Evolutionary conservation across 2,113 vertebrate genomes (phyloP).

Genomic region (Paedocypris sp.): DNA sequence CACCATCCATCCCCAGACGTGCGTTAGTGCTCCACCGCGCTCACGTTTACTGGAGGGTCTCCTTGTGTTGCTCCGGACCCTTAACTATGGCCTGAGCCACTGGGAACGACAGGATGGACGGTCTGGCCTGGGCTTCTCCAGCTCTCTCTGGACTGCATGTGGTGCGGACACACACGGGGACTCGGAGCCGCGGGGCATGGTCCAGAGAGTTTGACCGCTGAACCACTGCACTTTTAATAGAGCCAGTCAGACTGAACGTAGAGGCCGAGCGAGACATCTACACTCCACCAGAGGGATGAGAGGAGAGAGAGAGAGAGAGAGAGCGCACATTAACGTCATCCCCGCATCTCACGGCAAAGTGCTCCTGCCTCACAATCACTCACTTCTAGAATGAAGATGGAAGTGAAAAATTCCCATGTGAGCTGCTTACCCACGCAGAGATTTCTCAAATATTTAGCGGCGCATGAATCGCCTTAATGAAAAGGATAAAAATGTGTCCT

Average conservation of each 20-base stretch:
- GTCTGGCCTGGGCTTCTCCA: conserved; percentile 27
- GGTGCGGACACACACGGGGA: conserved; percentile 51
- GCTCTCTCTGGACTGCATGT: conserved; percentile 42
- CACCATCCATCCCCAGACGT: background rate
- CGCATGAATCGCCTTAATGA: conserved; percentile 3
- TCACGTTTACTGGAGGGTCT: conserved; percentile 61
- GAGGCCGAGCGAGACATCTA: conserved; percentile 74
- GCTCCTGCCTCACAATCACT: background rate
- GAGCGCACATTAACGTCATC: background rate
- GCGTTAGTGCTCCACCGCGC: conserved; percentile 34
- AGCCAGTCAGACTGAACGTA: conserved; percentile 62
- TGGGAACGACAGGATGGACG: background rate
- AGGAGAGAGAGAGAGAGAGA: conserved; percentile 9
- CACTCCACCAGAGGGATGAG: conserved; percentile 37
- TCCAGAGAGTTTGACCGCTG: conserved; percentile 71
- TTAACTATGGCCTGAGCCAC: background rate
- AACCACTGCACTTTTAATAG: conserved; percentile 57
- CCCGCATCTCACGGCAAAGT: background rate
- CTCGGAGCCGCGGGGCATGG: conserved; percentile 54
- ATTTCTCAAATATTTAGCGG: conserved; percentile 13
- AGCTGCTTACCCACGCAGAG: background rate
- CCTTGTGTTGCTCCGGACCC: conserved; percentile 40
- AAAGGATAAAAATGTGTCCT: background rate
- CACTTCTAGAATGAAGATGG: background rate
- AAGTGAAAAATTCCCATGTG: background rate